Percentiles rank a stretch among this genome's conserved stretches.
Conservation (phyloP, 2,888 invertebrate genomes). For the Ophonus ardosiacus region DNA sequence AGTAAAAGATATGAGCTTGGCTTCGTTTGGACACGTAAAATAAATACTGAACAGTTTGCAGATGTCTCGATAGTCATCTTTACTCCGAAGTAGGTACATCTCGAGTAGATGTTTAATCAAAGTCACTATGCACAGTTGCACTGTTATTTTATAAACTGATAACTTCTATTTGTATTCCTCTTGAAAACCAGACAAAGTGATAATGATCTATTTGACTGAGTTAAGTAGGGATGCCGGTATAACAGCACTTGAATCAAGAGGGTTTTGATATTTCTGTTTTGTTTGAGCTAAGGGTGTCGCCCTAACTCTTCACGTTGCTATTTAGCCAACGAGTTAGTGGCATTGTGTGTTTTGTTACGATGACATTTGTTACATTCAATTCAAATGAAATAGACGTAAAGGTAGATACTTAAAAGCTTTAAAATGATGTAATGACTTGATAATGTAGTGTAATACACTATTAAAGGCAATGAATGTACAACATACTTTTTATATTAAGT, state of each 20-base stretch:
- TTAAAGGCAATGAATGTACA: too few relatives aligned
- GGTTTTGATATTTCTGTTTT: conserved; percentile 53
- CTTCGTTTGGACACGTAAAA: too few relatives aligned
- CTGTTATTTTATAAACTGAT: neutral
- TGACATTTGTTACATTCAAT: conserved; percentile 17
- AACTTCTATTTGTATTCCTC: conserved; percentile 9
- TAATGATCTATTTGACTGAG: conserved; percentile 34
- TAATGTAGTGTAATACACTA: neutral
- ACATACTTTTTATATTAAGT: too few relatives aligned
- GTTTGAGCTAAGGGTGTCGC: conserved; percentile 40
- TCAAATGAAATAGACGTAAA: neutral
- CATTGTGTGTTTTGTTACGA: conserved; percentile 23
- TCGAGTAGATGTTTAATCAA: neutral
- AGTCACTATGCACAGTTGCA: neutral
- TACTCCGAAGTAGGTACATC: neutral
- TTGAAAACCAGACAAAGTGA: conserved; percentile 13
- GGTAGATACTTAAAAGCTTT: neutral
- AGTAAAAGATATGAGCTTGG: too few relatives aligned
- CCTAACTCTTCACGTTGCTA: conserved; percentile 38
- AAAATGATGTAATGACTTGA: neutral
- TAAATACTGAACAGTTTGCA: too few relatives aligned
- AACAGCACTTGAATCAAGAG: conserved; percentile 48
- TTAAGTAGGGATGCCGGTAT: conserved; percentile 25
- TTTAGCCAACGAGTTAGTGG: conserved; percentile 25
- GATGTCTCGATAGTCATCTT: too few relatives aligned